Conservation (phyloP, 1,140 invertebrate species). For the Drosophila pachea region DNA sequence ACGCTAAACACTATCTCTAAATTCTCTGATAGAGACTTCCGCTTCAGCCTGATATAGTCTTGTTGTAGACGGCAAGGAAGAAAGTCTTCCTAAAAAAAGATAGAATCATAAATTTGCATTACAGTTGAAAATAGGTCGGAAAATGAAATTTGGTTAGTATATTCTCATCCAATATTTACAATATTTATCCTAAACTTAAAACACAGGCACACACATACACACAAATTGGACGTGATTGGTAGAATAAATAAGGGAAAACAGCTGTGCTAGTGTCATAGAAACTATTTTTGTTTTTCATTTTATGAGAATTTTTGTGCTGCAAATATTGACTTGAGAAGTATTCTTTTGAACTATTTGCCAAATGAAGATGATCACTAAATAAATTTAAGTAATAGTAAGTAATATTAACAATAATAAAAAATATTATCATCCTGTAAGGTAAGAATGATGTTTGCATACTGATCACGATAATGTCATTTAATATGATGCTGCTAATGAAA, state of each 20-base stretch:
- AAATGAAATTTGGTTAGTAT: background rate
- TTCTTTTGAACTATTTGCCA: background rate
- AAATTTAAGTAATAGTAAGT: background rate
- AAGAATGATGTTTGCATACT: too few relatives aligned
- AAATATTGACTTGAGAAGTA: background rate
- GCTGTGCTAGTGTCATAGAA: background rate
- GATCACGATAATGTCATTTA: too few relatives aligned
- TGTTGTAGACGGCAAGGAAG: background rate
- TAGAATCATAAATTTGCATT: too few relatives aligned
- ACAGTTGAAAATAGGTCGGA: too few relatives aligned
- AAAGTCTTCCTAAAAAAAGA: too few relatives aligned
- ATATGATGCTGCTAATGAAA: too few relatives aligned
- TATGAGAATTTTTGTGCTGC: too few relatives aligned
- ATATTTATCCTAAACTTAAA: too few relatives aligned
- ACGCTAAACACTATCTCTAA: background rate
- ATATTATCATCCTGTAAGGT: too few relatives aligned
- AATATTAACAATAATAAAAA: background rate
- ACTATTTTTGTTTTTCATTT: background rate
- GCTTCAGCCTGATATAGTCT: background rate
- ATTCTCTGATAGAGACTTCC: slow-evolving; percentile 1
- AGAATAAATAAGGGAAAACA: background rate
- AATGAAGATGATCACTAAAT: background rate
- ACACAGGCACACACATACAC: background rate
- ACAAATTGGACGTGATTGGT: background rate
- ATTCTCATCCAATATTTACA: too few relatives aligned